Conservation (phyloP, 2,113 vertebrate species). For the Dasyprocta punctata region DNA sequence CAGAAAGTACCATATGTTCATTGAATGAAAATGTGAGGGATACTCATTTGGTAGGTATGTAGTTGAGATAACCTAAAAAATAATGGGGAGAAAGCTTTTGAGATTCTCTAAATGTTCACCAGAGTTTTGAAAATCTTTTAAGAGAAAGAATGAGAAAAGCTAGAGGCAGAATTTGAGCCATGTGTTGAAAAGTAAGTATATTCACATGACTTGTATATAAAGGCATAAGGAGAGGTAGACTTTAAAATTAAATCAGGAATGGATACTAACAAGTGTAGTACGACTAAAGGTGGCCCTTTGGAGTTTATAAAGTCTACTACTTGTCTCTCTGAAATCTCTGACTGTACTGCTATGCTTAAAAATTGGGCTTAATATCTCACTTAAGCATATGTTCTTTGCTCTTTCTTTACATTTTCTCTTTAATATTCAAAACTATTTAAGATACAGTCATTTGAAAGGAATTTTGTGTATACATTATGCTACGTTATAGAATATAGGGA, state of each 20-base stretch:
- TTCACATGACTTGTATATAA: not conserved
- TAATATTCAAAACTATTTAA: not conserved
- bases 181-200: not conserved
- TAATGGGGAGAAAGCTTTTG: not conserved
- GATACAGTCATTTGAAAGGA: not conserved
- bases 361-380: not conserved
- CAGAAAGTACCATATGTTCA: not conserved
- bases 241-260: not conserved
- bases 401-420: not conserved
- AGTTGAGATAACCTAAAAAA: not conserved
- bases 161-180: not conserved
- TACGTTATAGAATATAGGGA: not conserved
- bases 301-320: not conserved
- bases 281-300: not conserved
- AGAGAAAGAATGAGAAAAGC: not conserved
- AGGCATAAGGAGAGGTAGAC: not conserved
- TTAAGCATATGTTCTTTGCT: not conserved
- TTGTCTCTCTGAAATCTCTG: not conserved
- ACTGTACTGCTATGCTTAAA: not conserved
- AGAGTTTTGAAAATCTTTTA: not conserved
- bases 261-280: not conserved
- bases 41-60: not conserved
- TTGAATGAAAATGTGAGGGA: not conserved
- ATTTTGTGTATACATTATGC: not conserved
- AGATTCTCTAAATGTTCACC: not conserved